Percentiles rank a stretch among this genome's conserved stretches.
Conservation (phyloP, 1,140 invertebrate species). For the Aricia agestis region DNA sequence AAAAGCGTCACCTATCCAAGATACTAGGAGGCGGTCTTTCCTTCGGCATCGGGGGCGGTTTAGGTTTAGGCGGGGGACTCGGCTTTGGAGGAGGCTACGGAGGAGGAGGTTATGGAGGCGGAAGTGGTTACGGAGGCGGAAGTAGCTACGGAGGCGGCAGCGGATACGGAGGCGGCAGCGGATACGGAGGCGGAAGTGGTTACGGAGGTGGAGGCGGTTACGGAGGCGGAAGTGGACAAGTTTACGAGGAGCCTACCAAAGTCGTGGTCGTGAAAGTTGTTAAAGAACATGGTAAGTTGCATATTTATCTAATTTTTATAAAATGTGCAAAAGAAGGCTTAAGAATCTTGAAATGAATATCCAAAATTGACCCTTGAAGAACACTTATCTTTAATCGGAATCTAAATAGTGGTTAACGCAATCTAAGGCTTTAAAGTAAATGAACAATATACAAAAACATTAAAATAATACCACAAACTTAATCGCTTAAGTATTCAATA, state of each 20-base stretch:
- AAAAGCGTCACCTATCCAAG: conserved; percentile 39
- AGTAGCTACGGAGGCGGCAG: conserved; percentile 25
- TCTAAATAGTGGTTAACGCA: no score
- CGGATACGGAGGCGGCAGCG: conserved; percentile 24
- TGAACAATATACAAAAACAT: no score
- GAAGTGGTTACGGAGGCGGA: conserved; percentile 30
- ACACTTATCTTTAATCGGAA: no score
- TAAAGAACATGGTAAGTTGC: background rate
- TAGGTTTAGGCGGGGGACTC: conserved; percentile 29
- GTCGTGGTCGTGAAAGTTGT: conserved; percentile 2
- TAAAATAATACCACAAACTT: no score
- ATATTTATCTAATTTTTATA: no score
- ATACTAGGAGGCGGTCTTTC: conserved; percentile 34
- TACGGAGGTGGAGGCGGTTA: conserved; percentile 26
- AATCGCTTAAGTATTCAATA: no score
- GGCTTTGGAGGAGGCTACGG: conserved; percentile 36
- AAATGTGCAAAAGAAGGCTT: background rate
- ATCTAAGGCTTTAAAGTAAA: no score
- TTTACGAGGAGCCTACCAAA: conserved; percentile 19
- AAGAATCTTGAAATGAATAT: background rate
- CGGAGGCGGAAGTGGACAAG: conserved; percentile 24
- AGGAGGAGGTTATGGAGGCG: conserved; percentile 27
- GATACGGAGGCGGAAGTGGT: conserved; percentile 23
- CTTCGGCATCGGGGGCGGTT: conserved; percentile 31
- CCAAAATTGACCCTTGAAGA: background rate